Percentiles rank a stretch among this genome's conserved stretches.
These are phyloP conservation scores for Physeter macrocephalus DNA, from an alignment of 2,113 vertebrate genomes.

Conservation along the genomic window DNA sequence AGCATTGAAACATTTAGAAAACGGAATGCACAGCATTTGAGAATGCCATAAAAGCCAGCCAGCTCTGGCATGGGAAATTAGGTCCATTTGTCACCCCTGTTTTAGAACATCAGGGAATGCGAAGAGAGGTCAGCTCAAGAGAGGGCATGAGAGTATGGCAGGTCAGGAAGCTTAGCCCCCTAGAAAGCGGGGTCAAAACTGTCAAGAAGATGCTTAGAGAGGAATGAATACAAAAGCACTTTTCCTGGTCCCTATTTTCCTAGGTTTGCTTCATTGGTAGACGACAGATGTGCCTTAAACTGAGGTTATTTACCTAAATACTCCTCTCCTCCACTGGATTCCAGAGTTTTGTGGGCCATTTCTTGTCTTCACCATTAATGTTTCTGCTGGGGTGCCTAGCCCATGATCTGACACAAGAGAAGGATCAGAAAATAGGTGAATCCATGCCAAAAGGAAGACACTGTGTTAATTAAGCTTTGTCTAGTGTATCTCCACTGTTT, in stretches of 20 bases:
- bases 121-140: neutral
- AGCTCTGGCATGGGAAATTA: neutral
- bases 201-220: neutral
- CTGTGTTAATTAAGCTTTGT: neutral
- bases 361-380: neutral
- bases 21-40: neutral
- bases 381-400: neutral
- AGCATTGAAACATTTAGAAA: neutral
- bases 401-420: neutral
- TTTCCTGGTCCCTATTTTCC: neutral
- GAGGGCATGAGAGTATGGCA: neutral
- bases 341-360: neutral
- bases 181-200: neutral
- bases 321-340: neutral
- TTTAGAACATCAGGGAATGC: neutral
- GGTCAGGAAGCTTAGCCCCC: neutral
- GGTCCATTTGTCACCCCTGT: no score
- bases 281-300: neutral
- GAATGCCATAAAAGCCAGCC: neutral
- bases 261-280: neutral
- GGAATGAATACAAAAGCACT: neutral
- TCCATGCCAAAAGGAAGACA: neutral
- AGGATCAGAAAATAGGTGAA: neutral
- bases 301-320: neutral
- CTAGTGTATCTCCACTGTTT: neutral